Evolutionary conservation across 1,140 invertebrate genomes (phyloP), one percentile per base, ranked within the genome.

Genomic region (Laupala kohalensis): DNA sequence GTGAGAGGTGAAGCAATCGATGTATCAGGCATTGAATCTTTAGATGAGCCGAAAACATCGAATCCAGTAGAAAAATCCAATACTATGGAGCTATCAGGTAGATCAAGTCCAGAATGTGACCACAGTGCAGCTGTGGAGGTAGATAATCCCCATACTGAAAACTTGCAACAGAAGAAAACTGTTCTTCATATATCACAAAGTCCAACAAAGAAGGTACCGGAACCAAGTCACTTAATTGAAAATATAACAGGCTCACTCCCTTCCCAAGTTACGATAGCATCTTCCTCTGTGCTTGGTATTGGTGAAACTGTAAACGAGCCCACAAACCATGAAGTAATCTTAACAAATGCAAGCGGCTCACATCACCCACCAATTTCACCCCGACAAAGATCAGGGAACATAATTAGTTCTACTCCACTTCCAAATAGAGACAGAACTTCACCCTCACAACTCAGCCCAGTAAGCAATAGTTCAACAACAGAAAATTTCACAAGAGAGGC

Each of bases 381-480:
- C 19, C 37, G 37, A 53, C 9, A 13, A 1, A 1, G 37, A 19
- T 13, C 37, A 53, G 37, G 37, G 37, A 53, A 53, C 37, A 53
- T 69, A 1, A 27, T 72, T 23, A 71, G 64, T 25, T 70, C 71
- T n/a, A 69, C 67, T n/a, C 66, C 67, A 13, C 28, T 24, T 29
- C 70, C 70, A 23, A 65, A 70, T 65, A 6, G 25, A 19, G 69
- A 70, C 1, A 53, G 37, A 19, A 53, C 37, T 19, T 15, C 15
- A 25, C 2, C 12, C 25, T n/a, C 53, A n/a, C 25, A 30, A 12
- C 4, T 62, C 0, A 62, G 19, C 63, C 24, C 53, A 5, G 27
- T 63, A 28, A 53, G 4, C 19, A 53, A 53, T 19, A 53, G 37
- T 53, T 53, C 37, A 13, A 53, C 19, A 53, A 53, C 19, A 53